A percentile compares a stretch with the other conserved stretches of the same genome.
Evolutionary conservation across 2,888 invertebrate species (phyloP).

Genomic region (Philereme vetulata): DNA sequence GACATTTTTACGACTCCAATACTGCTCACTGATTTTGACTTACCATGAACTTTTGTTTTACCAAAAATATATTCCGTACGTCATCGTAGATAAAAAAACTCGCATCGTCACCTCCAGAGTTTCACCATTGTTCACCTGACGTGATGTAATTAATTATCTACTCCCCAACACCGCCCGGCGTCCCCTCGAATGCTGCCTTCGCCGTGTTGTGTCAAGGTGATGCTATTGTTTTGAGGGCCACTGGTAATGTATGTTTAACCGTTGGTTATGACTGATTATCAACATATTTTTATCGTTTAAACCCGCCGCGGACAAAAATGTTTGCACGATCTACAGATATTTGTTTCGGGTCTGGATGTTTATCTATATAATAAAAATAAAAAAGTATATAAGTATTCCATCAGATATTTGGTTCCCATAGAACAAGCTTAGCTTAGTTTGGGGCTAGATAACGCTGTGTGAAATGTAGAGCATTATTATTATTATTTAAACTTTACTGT

Average conservation of each 20-base stretch:
- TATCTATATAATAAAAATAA: too few species aligned
- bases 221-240: slow-evolving; percentile 62
- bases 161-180: slow-evolving; percentile 41
- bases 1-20: too few species aligned
- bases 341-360: too few species aligned
- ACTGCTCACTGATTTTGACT: neutral
- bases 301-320: too few species aligned
- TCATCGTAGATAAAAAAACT: slow-evolving; percentile 56
- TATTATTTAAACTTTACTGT: too few species aligned
- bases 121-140: slow-evolving; percentile 80
- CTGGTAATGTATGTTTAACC: slow-evolving; percentile 20
- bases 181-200: slow-evolving; percentile 42
- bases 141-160: slow-evolving; percentile 74
- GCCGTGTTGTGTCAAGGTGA: slow-evolving; percentile 77
- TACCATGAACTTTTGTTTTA: slow-evolving; percentile 22
- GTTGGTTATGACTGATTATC: slow-evolving; percentile 8
- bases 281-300: too few species aligned
- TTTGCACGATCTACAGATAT: too few species aligned
- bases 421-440: too few species aligned
- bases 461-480: too few species aligned
- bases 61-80: slow-evolving; percentile 18
- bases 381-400: too few species aligned
- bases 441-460: too few species aligned
- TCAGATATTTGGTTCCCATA: too few species aligned
- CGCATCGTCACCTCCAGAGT: slow-evolving; percentile 64